Evolutionary conservation across 1,140 invertebrate species (phyloP), one percentile per base, ranked within the genome.

Genomic region (Palaemon carinicauda): DNA sequence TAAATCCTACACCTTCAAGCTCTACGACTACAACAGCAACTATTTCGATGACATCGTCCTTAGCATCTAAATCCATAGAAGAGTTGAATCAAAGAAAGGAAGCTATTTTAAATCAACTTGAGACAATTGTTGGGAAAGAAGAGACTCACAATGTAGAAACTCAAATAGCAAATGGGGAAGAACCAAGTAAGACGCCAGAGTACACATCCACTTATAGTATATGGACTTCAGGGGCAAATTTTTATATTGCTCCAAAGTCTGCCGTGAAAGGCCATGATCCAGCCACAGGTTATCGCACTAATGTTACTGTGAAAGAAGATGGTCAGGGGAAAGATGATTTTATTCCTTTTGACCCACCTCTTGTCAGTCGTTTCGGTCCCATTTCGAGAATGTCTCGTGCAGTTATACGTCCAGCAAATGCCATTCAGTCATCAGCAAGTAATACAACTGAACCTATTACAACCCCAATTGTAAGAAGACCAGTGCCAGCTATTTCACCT

Each of bases 291-390:
- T 88, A 88, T 69, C 80, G 84, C 1, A 88, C 79, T 27, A 80
- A 80, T 69, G 50, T 74, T 52, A 78, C 82, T 14, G 84, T 52
- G 27, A 81, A 82, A 41, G 85, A 88, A n/a, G 73, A 88, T 4
- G 82, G 79, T 29, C 73, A 65, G n/a, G 74, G 69, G n/a, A 93
- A 94, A 79, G 95, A 95, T 90, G 93, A 94, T 89, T 95, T 95
- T 89, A 93, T 96, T 60, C 95, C 96, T 5, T 96, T 96, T 91
- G 95, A 96, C 90, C 92, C 94, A 21, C 94, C 95, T 29, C 91
- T 94, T 24, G 94, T 94, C 24, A 96, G 94, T 90, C 96, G 95
- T 91, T 96, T 95, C 90, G 96, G 95, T 17, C 95, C 96, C 1
- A 96, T 96, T 88, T 96, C 95, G n/a, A 93, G 95, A 87, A 92